Evolutionary conservation across 2,888 invertebrate genomes (phyloP), one percentile per base, ranked within the genome.

Genomic region (Gymnocheta viridis): DNA sequence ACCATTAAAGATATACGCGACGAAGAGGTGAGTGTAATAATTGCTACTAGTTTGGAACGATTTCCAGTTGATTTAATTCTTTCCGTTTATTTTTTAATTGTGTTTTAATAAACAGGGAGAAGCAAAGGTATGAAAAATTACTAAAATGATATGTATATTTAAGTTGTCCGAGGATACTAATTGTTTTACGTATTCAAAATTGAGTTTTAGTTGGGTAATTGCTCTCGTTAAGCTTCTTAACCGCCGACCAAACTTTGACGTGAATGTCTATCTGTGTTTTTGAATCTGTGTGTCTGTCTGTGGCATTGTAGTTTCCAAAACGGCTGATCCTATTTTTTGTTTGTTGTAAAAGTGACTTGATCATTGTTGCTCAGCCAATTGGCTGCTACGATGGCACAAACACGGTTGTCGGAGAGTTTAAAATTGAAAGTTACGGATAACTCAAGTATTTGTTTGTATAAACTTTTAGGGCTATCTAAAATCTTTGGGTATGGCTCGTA

Each of bases 1-100:
- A 98, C 98, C 0, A 93, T 98, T 32, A 98, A 98, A 92, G 98
- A 98, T 92, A 97, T 98, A 86, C 93, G 98, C 85, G 98, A 98
- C 90, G 98, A 98, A 92, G 98, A 98, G 95, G 98, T 97, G 93
- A 92, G 93, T 91, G n/a, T 27, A 56, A 22, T 2, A 47, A 41
- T 7, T 14, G 9, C 6, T 27, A 7, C 51, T 41, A 4, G 35
- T 47, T 41, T 24, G 17, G 9, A 41, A 82, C 10, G n/a, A 41
- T 54, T 66, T 76, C 70, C 35, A 69, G 24, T 84, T 77, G 14
- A 41, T 73, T 72, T 81, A 62, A 78, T 49, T 64, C 51, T 17
- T 19, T 72, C 47, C 19, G 24, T 84, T 80, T 73, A 62, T 51
- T 77, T 51, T 58, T 58, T 29, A 47, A 72, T 54, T 72, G 22